phyloP scores from a whole-genome alignment of 2,797 vertebrate genomes.

The Galagoides demidoff region DNA sequence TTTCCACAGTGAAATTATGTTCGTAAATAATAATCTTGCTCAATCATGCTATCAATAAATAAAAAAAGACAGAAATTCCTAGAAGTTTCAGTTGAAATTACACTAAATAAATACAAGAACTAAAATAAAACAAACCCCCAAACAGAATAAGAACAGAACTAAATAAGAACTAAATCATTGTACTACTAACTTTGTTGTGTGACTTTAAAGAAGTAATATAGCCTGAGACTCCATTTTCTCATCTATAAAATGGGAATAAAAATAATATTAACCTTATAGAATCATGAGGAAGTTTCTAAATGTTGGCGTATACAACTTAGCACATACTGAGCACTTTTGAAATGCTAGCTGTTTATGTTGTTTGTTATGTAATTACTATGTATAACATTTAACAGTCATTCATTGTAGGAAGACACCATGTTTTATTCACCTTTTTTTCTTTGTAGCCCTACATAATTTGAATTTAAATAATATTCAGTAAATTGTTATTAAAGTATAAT shows the following conservation, averaged over 20 bases:
- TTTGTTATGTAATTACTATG: neutral
- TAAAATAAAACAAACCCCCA: neutral
- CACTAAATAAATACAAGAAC: neutral
- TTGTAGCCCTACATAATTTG: neutral
- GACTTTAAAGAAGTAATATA: slow-evolving; percentile 35
- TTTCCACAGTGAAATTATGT: slow-evolving; percentile 25
- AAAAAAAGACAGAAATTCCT: slow-evolving; percentile 9
- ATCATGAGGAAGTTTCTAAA: neutral
- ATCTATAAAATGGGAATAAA: neutral
- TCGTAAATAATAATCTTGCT: slow-evolving; percentile 26
- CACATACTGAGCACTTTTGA: neutral
- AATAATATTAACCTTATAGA: neutral
- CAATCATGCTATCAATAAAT: neutral
- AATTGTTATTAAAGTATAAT: neutral
- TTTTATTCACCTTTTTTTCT: neutral
- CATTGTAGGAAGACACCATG: neutral
- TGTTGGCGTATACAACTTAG: neutral
- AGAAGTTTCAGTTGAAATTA: neutral
- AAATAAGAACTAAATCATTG: neutral
- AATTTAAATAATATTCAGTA: neutral
- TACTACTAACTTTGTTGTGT: neutral
- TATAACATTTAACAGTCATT: neutral
- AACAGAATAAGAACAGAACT: neutral
- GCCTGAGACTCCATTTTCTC: neutral
- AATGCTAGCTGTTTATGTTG: neutral